Evolutionary conservation across 2,113 vertebrate species (phyloP).

Genomic region (Spermophilus dauricus): DNA sequence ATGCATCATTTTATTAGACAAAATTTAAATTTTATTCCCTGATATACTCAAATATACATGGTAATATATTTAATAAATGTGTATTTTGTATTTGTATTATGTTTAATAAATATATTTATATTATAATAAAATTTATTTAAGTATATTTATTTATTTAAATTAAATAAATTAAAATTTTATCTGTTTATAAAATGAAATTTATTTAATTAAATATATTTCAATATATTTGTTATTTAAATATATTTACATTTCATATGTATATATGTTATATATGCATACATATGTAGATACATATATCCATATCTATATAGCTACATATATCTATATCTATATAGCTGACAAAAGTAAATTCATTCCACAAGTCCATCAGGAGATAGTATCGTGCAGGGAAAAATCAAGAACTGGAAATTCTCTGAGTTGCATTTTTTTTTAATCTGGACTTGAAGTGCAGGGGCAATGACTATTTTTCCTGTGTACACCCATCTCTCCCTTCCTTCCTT

Average conservation of each 20-base stretch:
- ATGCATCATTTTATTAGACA: background rate
- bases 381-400: background rate
- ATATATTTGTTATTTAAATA: no score
- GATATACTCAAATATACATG: background rate
- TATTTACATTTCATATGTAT: no score
- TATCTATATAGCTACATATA: no score
- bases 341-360: background rate
- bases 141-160: no score
- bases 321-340: background rate
- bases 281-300: no score
- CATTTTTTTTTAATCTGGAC: background rate
- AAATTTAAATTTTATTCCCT: background rate
- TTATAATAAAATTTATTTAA: no score
- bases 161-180: no score
- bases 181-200: no score
- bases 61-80: background rate
- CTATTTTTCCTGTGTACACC: background rate
- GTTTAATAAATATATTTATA: background rate
- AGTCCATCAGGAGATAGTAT: background rate
- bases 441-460: background rate
- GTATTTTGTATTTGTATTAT: background rate
- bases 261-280: background rate
- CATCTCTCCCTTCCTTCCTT: rapidly evolving
- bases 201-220: no score
- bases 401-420: background rate